Percentiles rank a stretch among this genome's conserved stretches.
Conservation (phyloP, 2,797 vertebrate genomes). For the Trachurus trachurus region DNA sequence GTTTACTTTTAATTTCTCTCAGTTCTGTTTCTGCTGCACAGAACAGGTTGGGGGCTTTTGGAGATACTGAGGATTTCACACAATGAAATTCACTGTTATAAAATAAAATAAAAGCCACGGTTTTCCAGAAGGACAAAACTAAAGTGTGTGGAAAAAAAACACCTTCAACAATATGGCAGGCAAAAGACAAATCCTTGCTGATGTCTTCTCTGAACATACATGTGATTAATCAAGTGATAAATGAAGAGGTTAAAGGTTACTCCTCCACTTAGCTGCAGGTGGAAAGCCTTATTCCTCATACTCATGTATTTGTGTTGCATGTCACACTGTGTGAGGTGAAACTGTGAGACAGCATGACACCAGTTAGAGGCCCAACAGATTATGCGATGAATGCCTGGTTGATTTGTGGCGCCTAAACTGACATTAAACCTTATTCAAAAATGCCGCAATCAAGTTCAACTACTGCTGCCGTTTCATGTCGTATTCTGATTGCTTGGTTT, state of each 20-base stretch:
- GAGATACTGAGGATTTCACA: too few relatives aligned
- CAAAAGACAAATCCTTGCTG: not conserved
- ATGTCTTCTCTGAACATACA: not conserved
- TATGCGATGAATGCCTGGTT: not conserved
- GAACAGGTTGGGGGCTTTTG: too few relatives aligned
- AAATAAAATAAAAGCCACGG: too few relatives aligned
- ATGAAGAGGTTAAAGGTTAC: conserved; percentile 3
- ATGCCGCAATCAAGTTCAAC: too few relatives aligned
- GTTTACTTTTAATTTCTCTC: too few relatives aligned
- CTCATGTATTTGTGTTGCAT: not conserved
- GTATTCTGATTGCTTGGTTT: not conserved
- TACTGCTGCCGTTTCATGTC: not conserved
- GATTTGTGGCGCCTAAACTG: not conserved
- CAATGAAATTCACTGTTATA: too few relatives aligned
- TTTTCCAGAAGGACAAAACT: too few relatives aligned
- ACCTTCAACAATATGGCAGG: too few relatives aligned
- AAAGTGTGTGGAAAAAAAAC: too few relatives aligned
- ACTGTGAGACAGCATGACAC: not conserved
- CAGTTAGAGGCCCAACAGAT: not conserved
- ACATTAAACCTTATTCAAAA: too few relatives aligned
- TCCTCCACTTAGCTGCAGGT: not conserved
- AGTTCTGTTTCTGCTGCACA: too few relatives aligned
- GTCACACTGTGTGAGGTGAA: not conserved
- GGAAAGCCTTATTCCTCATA: not conserved
- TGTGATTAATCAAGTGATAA: not conserved